Evolutionary conservation across 2,888 invertebrate species (phyloP).

Genomic region (Torymus tubicola): DNA sequence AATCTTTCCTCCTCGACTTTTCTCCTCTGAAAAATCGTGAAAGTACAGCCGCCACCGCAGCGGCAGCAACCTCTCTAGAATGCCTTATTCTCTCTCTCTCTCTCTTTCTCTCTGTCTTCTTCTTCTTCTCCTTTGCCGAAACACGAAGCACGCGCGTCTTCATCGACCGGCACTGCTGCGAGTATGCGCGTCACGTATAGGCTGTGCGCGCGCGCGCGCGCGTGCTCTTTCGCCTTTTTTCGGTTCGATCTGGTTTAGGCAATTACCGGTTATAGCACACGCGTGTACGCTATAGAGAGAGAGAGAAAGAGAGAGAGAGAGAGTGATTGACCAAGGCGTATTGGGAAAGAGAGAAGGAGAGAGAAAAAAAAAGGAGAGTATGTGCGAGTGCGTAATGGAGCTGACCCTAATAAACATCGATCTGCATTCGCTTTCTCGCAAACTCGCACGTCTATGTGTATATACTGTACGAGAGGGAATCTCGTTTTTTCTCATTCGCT

Average conservation of each 20-base stretch:
- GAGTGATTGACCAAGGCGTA: background rate
- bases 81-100: slow-evolving; percentile 4
- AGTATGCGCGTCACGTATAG: slow-evolving; percentile 26
- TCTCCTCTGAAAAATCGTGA: background rate
- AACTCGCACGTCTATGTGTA: too few relatives aligned
- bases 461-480: too few relatives aligned
- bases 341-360: background rate
- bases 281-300: background rate
- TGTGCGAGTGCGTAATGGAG: background rate
- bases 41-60: background rate
- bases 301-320: background rate
- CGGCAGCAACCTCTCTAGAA: background rate
- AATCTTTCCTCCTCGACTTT: background rate
- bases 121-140: background rate
- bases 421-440: background rate
- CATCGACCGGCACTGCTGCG: slow-evolving; percentile 1
- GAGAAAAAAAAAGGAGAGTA: background rate
- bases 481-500: too few relatives aligned
- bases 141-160: slow-evolving; percentile 17
- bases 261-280: background rate
- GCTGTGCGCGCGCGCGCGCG: too few relatives aligned
- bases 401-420: slow-evolving; percentile 29
- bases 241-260: background rate
- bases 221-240: background rate
- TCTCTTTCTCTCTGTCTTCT: background rate